Percentiles rank a stretch among this genome's conserved stretches.
phyloP scores from a whole-genome alignment of 2,888 invertebrate species.

The Microctonus aethiopoides region DNA sequence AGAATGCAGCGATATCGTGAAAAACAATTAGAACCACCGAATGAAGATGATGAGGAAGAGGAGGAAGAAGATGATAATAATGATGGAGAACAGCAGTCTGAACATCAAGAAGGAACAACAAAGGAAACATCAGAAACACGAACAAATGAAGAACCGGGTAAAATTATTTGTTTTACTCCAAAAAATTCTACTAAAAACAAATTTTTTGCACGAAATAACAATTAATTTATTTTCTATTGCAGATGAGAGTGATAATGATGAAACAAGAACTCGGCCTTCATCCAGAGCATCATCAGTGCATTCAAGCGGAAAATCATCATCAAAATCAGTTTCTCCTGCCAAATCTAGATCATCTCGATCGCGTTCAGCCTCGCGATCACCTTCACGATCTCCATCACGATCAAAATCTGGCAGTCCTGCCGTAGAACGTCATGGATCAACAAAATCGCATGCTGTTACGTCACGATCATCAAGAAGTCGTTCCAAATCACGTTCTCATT shows the following conservation, averaged over 20 bases:
- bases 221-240: slow-evolving; percentile 39
- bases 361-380: slow-evolving; percentile 50
- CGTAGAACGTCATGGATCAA: slow-evolving; percentile 41
- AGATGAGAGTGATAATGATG: slow-evolving; percentile 64
- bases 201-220: background rate
- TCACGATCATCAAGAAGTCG: slow-evolving; percentile 51
- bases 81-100: no score
- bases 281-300: slow-evolving; percentile 64
- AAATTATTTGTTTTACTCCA: background rate
- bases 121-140: slow-evolving; percentile 49
- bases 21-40: slow-evolving; percentile 87
- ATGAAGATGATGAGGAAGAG: slow-evolving; percentile 76
- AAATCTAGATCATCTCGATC: slow-evolving; percentile 55
- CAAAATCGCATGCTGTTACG: slow-evolving; percentile 57
- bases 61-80: slow-evolving; percentile 71
- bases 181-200: background rate
- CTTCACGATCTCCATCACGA: slow-evolving; percentile 51
- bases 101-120: slow-evolving; percentile 66
- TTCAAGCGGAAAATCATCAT: slow-evolving; percentile 54
- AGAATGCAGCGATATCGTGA: slow-evolving; percentile 88
- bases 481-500: slow-evolving; percentile 54
- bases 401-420: slow-evolving; percentile 48
- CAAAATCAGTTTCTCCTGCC: slow-evolving; percentile 52
- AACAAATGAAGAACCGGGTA: slow-evolving; percentile 26
- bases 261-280: slow-evolving; percentile 64